Evolutionary conservation across 2,797 vertebrate species (phyloP).

Genomic region (Tokudaia tokunoshimensis): DNA sequence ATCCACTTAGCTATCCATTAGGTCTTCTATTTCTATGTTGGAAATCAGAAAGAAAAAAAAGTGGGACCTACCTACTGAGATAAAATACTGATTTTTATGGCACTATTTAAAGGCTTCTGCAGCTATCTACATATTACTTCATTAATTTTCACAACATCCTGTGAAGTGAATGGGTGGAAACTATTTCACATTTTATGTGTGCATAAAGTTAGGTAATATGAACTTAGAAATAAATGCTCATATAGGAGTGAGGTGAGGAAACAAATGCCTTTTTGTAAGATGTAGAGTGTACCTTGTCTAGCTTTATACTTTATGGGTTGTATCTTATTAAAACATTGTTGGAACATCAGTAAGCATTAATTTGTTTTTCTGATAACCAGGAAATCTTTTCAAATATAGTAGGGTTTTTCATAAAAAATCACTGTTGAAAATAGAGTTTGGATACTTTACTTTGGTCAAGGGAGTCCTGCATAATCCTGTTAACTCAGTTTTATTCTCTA

Average conservation of each 20-base stretch:
- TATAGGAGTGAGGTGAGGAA: background rate
- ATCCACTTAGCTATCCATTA: background rate
- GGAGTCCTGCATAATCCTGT: background rate
- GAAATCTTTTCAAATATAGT: background rate
- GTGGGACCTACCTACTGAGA: background rate
- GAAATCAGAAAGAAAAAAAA: slow-evolving; percentile 30
- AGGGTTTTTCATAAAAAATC: background rate
- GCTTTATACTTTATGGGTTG: background rate
- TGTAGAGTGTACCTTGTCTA: background rate
- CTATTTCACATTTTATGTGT: slow-evolving; percentile 60
- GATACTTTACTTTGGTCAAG: background rate
- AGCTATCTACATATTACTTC: slow-evolving; percentile 58
- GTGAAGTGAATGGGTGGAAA: slow-evolving; percentile 49
- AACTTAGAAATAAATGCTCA: slow-evolving; percentile 25
- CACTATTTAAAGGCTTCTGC: slow-evolving; percentile 49
- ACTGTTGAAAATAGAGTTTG: background rate
- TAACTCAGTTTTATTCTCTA: background rate
- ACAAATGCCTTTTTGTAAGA: background rate
- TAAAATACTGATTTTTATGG: slow-evolving; percentile 69
- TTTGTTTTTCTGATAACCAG: background rate
- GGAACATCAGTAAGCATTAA: background rate
- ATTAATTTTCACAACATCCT: slow-evolving; percentile 69
- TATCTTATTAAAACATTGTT: background rate
- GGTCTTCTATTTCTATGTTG: slow-evolving; percentile 25
- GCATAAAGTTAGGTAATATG: slow-evolving; percentile 29